Conservation (phyloP, 2,797 vertebrate genomes). For the Acomys russatus region DNA sequence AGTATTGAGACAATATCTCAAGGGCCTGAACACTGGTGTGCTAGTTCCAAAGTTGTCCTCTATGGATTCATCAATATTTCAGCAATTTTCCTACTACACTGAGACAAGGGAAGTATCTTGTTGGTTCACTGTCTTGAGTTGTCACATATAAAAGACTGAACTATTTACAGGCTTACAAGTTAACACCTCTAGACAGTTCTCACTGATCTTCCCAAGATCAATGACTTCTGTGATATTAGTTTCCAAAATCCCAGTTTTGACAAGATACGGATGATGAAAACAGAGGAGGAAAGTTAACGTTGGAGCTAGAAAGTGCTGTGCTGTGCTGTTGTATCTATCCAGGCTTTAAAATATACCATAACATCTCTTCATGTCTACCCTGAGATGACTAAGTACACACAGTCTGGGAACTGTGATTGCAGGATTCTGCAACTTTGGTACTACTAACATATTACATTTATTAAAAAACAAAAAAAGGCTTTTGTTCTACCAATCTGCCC, state of each 20-base stretch:
- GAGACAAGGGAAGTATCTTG: neutral
- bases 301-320: slow-evolving; percentile 14
- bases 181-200: neutral
- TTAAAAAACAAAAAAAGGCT: too few relatives aligned
- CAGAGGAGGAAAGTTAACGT: neutral
- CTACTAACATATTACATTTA: neutral
- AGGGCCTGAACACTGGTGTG: neutral
- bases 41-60: neutral
- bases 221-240: slow-evolving; percentile 5
- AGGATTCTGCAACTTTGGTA: neutral
- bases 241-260: slow-evolving; percentile 19
- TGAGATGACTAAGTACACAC: neutral
- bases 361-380: neutral
- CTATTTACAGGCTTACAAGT: neutral
- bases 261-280: neutral
- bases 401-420: neutral
- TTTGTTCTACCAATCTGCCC: neutral
- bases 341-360: neutral
- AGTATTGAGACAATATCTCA: neutral
- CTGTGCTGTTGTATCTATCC: neutral
- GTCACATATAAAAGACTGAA: neutral
- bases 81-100: neutral
- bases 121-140: neutral
- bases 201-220: neutral
- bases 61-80: neutral